Evolutionary conservation across 2,113 vertebrate species (phyloP).

Genomic region (Seriola aureovittata): DNA sequence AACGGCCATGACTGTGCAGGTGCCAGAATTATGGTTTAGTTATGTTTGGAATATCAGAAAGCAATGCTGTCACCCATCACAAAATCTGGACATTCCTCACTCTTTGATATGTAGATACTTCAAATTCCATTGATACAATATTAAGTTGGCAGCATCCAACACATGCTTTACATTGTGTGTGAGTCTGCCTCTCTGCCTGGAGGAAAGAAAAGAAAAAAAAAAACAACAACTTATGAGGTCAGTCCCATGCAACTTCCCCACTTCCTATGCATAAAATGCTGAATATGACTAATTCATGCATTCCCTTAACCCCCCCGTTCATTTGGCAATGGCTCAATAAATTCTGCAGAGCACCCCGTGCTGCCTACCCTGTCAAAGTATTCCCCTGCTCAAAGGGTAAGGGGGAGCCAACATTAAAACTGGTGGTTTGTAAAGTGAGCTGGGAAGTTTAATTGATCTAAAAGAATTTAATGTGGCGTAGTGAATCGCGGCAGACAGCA

Average conservation of each 20-base stretch:
- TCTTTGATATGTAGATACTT: background rate
- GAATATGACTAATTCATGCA: constrained; percentile 72
- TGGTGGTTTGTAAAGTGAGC: constrained; percentile 87
- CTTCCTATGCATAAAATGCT: constrained; percentile 52
- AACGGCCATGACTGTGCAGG: constrained; percentile 47
- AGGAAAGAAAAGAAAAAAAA: constrained; percentile 8
- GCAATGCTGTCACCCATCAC: background rate
- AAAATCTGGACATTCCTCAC: background rate
- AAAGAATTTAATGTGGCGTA: constrained; percentile 88
- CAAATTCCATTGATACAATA: background rate
- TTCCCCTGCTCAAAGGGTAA: constrained; percentile 65
- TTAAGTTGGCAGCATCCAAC: constrained; percentile 5
- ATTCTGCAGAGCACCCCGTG: constrained; percentile 63
- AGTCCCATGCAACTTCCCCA: constrained; percentile 33
- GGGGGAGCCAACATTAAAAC: constrained; percentile 78
- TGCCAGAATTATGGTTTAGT: constrained; percentile 37
- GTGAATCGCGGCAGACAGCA: constrained; percentile 86
- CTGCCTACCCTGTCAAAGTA: constrained; percentile 66
- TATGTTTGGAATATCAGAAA: constrained; percentile 3
- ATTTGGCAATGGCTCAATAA: constrained; percentile 74
- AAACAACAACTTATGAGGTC: constrained; percentile 3
- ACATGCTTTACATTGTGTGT: background rate
- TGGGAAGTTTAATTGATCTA: constrained; percentile 89
- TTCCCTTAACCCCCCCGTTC: constrained; percentile 63
- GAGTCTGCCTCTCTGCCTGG: constrained; percentile 7